Conservation (phyloP, 1,140 invertebrate species). For the Paraescarpia echinospica region DNA sequence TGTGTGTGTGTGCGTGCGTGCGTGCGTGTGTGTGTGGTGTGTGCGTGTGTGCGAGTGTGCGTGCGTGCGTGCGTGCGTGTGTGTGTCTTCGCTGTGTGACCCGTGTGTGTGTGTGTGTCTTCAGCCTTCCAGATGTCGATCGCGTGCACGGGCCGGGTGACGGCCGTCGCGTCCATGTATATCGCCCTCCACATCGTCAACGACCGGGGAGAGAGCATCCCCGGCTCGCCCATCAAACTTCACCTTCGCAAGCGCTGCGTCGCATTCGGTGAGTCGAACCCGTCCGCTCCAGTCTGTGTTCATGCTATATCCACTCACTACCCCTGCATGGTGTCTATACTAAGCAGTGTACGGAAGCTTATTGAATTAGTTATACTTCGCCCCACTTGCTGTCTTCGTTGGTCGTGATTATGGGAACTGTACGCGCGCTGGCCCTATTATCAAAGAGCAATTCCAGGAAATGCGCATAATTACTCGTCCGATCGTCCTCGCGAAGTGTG, state of each 20-base stretch:
- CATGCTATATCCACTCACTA: too few species aligned
- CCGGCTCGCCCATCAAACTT: constrained; percentile 85
- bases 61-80: neutral
- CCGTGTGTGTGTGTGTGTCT: constrained; percentile 37
- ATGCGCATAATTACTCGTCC: too few species aligned
- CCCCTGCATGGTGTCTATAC: too few species aligned
- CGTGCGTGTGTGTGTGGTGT: too few species aligned
- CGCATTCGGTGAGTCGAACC: constrained; percentile 43
- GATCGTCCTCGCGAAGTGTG: too few species aligned
- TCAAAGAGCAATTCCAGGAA: too few species aligned
- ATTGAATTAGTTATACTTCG: too few species aligned
- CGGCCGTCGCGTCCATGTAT: constrained; percentile 83
- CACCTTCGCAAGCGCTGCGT: constrained; percentile 89
- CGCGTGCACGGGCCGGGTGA: constrained; percentile 84
- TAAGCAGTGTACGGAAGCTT: too few species aligned
- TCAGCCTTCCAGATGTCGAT: constrained; percentile 88
- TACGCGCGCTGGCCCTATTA: too few species aligned
- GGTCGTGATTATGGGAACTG: neutral
- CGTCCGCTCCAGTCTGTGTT: neutral
- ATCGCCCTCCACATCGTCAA: constrained; percentile 85
- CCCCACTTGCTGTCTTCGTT: too few species aligned
- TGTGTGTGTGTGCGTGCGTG: too few species aligned
- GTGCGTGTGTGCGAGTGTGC: too few species aligned
- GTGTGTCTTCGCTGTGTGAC: neutral
- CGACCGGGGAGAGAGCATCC: constrained; percentile 70